These are phyloP conservation scores for Pseudochromis fuscus DNA, from an alignment of 2,797 vertebrate species.

Conservation along the genomic window DNA sequence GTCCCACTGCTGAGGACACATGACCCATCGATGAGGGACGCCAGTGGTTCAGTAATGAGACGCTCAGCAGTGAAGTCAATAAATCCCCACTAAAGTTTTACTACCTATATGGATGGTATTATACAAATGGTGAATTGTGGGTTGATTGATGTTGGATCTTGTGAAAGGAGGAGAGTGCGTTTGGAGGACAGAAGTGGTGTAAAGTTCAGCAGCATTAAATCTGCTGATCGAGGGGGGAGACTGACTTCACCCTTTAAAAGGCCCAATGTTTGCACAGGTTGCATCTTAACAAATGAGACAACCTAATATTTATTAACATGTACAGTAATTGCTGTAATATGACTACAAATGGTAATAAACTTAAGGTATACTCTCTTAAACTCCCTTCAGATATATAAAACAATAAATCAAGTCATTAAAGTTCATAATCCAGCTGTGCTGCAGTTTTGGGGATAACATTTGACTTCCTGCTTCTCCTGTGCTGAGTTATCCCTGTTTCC, in stretches of 20 bases:
- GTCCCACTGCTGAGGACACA: conserved; percentile 13
- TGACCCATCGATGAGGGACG: conserved; percentile 11
- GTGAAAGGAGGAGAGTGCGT: not conserved
- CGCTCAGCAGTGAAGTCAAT: not conserved
- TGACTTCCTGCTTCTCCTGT: no score
- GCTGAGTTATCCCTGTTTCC: no score
- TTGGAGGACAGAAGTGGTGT: not conserved
- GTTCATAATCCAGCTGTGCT: no score
- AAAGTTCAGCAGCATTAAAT: not conserved
- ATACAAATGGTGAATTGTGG: not conserved
- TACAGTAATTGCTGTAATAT: no score
- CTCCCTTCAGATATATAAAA: no score
- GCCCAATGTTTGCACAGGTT: not conserved
- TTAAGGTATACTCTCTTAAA: no score
- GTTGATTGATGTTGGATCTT: not conserved
- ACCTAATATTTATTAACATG: no score
- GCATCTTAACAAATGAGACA: no score
- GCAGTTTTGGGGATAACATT: no score
- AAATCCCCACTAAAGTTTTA: not conserved
- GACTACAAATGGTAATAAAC: no score
- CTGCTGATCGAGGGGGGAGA: not conserved
- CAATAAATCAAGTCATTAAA: no score
- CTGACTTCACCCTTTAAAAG: not conserved
- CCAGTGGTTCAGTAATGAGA: conserved; percentile 12
- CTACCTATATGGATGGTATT: not conserved